phyloP scores from a whole-genome alignment of 2,888 invertebrate genomes.

The Protonemura montana region DNA sequence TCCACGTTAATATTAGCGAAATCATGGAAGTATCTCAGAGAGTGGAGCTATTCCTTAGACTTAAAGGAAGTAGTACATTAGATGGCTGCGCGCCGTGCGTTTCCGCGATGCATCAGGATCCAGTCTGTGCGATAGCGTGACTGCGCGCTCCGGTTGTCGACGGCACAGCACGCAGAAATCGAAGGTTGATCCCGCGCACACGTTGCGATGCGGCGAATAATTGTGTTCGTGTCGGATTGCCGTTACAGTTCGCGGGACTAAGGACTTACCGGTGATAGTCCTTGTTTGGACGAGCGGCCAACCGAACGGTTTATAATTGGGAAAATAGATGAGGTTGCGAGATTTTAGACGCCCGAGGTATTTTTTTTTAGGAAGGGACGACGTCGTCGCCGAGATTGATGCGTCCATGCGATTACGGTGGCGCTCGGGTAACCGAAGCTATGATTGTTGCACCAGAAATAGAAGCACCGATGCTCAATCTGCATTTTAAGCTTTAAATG shows the following conservation, averaged over 20 bases:
- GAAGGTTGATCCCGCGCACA: background rate
- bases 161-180: background rate
- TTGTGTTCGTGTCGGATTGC: conserved; percentile 7
- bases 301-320: background rate
- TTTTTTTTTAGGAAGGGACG: background rate
- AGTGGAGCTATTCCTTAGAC: no score
- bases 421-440: background rate
- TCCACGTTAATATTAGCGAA: background rate
- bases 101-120: background rate
- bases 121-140: background rate
- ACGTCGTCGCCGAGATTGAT: background rate
- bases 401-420: background rate
- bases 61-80: no score
- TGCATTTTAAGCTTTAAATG: background rate
- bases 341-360: background rate
- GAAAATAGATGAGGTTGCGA: background rate
- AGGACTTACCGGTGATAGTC: background rate
- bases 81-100: no score
- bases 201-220: background rate
- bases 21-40: background rate
- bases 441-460: background rate
- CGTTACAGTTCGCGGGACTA: background rate
- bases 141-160: background rate
- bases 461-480: background rate
- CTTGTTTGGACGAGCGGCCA: background rate